A percentile compares a stretch with the other conserved stretches of the same genome.
Conservation (phyloP, 2,888 invertebrate species). For the Cheilosia urbana region DNA sequence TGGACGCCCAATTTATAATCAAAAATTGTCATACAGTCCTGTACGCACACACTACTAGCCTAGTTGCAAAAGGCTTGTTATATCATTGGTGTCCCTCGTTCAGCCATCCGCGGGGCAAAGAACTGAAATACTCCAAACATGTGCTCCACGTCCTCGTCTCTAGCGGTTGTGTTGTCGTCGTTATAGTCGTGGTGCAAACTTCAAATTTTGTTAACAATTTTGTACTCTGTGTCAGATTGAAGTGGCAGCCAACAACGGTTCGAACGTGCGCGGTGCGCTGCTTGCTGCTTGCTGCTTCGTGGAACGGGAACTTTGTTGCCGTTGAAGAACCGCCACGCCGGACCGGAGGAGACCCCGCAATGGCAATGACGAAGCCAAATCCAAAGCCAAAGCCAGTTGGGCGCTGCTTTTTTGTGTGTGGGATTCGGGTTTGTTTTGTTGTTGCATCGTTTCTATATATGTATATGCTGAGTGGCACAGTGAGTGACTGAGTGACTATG, state of each 20-base stretch:
- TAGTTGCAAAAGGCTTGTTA: slow-evolving; percentile 45
- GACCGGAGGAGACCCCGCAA: slow-evolving; percentile 44
- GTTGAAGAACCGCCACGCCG: slow-evolving; percentile 15
- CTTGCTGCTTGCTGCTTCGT: slow-evolving; percentile 14
- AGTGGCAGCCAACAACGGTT: slow-evolving; percentile 60
- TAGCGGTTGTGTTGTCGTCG: background rate
- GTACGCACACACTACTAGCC: slow-evolving; percentile 37
- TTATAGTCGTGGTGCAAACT: slow-evolving; percentile 22
- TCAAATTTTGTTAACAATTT: slow-evolving; percentile 67
- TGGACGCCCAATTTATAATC: slow-evolving; percentile 37
- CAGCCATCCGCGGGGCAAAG: slow-evolving; percentile 19
- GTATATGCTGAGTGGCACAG: slow-evolving; percentile 39
- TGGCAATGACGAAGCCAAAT: slow-evolving; percentile 55
- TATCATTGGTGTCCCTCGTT: slow-evolving; percentile 36
- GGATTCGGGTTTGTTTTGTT: slow-evolving; percentile 35
- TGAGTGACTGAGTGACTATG: slow-evolving; percentile 52
- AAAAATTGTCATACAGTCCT: slow-evolving; percentile 50
- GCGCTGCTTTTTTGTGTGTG: slow-evolving; percentile 57
- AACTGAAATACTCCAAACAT: slow-evolving; percentile 38
- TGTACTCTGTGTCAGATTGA: slow-evolving; percentile 65
- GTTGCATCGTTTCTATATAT: slow-evolving; percentile 6
- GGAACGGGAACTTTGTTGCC: slow-evolving; percentile 42
- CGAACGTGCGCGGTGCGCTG: slow-evolving; percentile 13
- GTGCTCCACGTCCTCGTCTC: slow-evolving; percentile 17
- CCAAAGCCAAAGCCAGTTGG: slow-evolving; percentile 38